Percentiles rank a stretch among this genome's conserved stretches.
phyloP scores from a whole-genome alignment of 1,140 invertebrate species.

The Platyscapa corneri region DNA sequence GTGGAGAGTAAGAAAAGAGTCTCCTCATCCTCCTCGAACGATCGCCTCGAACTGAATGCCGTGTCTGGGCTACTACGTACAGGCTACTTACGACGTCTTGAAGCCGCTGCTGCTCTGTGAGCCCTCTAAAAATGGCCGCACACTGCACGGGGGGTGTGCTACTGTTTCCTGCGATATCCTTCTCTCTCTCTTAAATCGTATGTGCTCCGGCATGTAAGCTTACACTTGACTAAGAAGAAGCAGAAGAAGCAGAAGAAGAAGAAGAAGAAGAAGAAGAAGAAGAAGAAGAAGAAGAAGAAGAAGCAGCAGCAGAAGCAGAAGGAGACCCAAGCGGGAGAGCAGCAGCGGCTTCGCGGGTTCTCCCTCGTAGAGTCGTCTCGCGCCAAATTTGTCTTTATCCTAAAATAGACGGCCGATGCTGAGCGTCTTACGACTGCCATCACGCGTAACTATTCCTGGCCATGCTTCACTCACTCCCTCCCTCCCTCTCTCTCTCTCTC shows the following conservation, averaged over 20 bases:
- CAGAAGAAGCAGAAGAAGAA: neutral
- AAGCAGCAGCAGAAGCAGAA: conserved; percentile 4
- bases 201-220: conserved; percentile 68
- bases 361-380: conserved; percentile 73
- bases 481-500: conserved; percentile 4
- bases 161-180: conserved; percentile 28
- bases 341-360: conserved; percentile 65
- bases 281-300: conserved; percentile 30
- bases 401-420: conserved; percentile 78
- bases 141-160: conserved; percentile 49
- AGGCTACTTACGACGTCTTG: conserved; percentile 56
- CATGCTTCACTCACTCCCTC: conserved; percentile 1
- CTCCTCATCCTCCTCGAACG: conserved; percentile 61
- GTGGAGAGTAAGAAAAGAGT: conserved; percentile 2
- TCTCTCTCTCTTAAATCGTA: conserved; percentile 50
- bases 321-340: conserved; percentile 47
- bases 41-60: conserved; percentile 74
- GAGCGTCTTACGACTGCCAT: conserved; percentile 61
- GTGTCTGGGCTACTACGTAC: conserved; percentile 64
- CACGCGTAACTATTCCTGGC: conserved; percentile 62
- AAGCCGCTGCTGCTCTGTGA: conserved; percentile 55
- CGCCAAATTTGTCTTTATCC: conserved; percentile 88
- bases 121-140: conserved; percentile 74
- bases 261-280: conserved; percentile 12
- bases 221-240: conserved; percentile 68